Conservation (phyloP, 2,113 vertebrate species). For the Corynorhinus townsendii region DNA sequence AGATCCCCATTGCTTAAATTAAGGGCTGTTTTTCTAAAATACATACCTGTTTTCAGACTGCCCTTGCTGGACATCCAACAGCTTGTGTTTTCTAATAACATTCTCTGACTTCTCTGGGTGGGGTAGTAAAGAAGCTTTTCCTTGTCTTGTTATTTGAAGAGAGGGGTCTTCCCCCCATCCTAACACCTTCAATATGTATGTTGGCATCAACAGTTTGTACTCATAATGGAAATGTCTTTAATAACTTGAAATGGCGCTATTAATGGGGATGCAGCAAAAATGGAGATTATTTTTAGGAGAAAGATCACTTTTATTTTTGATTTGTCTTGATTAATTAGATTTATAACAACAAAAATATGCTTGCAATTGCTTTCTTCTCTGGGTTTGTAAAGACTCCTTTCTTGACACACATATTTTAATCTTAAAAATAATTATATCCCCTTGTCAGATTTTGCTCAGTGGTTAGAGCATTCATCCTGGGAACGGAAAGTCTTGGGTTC, state of each 20-base stretch:
- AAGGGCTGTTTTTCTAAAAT: slow-evolving; percentile 36
- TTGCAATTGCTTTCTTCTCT: not conserved
- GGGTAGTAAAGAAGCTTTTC: slow-evolving; percentile 57
- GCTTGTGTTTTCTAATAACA: slow-evolving; percentile 15
- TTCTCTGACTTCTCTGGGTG: slow-evolving; percentile 32
- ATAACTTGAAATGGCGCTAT: not conserved
- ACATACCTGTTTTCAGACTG: slow-evolving; percentile 50
- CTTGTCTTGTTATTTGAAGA: slow-evolving; percentile 54
- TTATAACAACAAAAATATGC: not conserved
- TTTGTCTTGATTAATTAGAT: not conserved
- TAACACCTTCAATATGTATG: slow-evolving; percentile 17
- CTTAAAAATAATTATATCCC: not conserved
- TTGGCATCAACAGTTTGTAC: slow-evolving; percentile 8
- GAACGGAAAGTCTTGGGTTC: too few relatives aligned
- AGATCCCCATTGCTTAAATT: not conserved
- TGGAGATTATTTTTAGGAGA: not conserved
- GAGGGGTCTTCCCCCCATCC: not conserved
- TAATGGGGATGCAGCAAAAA: not conserved
- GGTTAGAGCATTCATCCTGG: too few relatives aligned
- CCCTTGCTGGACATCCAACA: slow-evolving; percentile 18
- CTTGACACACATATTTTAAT: not conserved
- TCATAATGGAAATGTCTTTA: slow-evolving; percentile 39
- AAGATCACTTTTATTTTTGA: not conserved
- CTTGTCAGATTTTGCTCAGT: too few relatives aligned
- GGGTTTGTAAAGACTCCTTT: not conserved